Conservation (phyloP, 2,888 invertebrate species). For the Tiliacea aurago region DNA sequence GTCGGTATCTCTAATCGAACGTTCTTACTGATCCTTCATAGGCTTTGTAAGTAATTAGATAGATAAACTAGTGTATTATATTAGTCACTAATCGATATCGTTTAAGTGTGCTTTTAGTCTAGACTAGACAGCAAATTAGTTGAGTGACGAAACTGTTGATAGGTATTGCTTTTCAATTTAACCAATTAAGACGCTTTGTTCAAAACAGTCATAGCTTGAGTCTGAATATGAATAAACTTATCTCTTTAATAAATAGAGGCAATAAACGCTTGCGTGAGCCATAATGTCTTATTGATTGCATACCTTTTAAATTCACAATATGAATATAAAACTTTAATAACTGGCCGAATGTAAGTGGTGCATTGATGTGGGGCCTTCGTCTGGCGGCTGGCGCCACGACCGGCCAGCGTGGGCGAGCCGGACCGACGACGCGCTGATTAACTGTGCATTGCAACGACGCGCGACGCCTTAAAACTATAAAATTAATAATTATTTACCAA, state of each 20-base stretch:
- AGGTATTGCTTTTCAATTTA: constrained; percentile 1
- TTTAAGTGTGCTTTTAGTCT: constrained; percentile 14
- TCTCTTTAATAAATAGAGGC: constrained; percentile 19
- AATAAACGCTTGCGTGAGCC: constrained; percentile 39
- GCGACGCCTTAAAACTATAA: constrained; percentile 73
- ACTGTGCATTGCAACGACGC: constrained; percentile 77
- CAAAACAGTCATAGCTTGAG: background rate
- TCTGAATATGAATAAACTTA: constrained; percentile 10
- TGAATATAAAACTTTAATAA: constrained; percentile 70
- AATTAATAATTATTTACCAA: constrained; percentile 73
- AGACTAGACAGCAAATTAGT: constrained; percentile 4
- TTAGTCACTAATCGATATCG: constrained; percentile 18
- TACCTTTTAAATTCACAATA: constrained; percentile 64
- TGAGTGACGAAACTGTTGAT: background rate
- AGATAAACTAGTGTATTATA: constrained; percentile 43
- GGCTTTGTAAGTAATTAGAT: constrained; percentile 42
- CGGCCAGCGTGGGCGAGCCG: constrained; percentile 82
- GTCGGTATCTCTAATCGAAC: constrained; percentile 42
- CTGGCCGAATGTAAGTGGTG: constrained; percentile 72
- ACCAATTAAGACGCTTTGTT: constrained; percentile 21
- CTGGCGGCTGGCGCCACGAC: constrained; percentile 74
- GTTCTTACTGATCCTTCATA: constrained; percentile 46
- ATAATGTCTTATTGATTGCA: constrained; percentile 56
- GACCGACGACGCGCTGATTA: constrained; percentile 80
- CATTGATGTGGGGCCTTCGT: constrained; percentile 69